Percentiles rank a stretch among this genome's conserved stretches.
Evolutionary conservation across 2,797 vertebrate genomes (phyloP).

Genomic region (Oreonectes daqikongensis): DNA sequence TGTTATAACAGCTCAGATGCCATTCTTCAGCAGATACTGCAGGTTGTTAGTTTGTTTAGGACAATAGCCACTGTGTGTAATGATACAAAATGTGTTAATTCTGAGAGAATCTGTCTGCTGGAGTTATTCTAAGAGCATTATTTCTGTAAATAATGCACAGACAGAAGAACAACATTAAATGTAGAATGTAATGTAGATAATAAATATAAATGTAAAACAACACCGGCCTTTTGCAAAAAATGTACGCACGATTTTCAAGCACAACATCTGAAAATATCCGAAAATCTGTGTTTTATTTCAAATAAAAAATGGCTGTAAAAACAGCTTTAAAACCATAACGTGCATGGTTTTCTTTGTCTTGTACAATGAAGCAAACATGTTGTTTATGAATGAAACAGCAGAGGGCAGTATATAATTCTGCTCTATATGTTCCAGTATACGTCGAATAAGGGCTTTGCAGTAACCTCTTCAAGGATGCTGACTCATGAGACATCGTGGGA

Average conservation of each 20-base stretch:
- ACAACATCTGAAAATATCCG: too few species aligned
- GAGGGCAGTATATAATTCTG: conserved; percentile 67
- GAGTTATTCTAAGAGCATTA: neutral
- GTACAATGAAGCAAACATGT: neutral
- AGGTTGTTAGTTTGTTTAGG: too few species aligned
- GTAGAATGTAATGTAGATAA: too few species aligned
- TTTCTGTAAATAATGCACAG: neutral
- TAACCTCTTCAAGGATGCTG: conserved; percentile 31
- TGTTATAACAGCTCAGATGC: too few species aligned
- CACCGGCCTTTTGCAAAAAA: too few species aligned
- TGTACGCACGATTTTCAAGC: too few species aligned
- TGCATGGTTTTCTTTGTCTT: neutral
- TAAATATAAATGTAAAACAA: too few species aligned
- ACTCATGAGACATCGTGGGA: conserved; percentile 40
- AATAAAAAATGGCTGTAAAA: too few species aligned
- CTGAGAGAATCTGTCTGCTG: neutral
- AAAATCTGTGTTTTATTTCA: too few species aligned
- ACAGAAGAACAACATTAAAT: neutral
- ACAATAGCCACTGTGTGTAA: neutral
- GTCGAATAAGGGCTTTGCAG: conserved; percentile 6
- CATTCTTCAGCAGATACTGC: too few species aligned
- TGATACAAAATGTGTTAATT: neutral
- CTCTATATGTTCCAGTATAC: neutral
- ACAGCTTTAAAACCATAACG: too few species aligned
- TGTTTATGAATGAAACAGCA: conserved; percentile 61